phyloP scores from a whole-genome alignment of 1,140 invertebrate species.

The Oreohelix idahoensis region DNA sequence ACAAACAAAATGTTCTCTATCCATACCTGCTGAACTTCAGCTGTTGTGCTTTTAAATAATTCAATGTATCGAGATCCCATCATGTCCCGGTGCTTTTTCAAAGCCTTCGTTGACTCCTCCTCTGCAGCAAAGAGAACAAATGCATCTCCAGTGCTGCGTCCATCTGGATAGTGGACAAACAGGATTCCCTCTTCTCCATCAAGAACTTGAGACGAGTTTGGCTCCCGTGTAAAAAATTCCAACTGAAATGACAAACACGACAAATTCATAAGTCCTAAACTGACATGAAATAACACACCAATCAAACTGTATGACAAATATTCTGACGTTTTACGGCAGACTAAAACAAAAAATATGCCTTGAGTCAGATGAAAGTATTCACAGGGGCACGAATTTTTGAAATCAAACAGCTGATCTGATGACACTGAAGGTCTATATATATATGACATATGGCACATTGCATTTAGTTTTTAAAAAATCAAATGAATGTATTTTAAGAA shows the following conservation, averaged over 20 bases:
- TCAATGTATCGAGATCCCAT: slow-evolving; percentile 99
- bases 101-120: slow-evolving; percentile 88
- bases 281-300: too few relatives aligned
- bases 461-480: too few relatives aligned
- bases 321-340: too few relatives aligned
- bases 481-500: too few relatives aligned
- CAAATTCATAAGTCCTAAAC: neutral
- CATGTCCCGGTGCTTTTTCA: slow-evolving; percentile 94
- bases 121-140: slow-evolving; percentile 95
- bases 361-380: too few relatives aligned
- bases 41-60: slow-evolving; percentile 96
- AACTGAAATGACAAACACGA: slow-evolving; percentile 77
- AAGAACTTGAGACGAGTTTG: slow-evolving; percentile 88
- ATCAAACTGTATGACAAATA: too few relatives aligned
- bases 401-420: too few relatives aligned
- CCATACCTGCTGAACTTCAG: slow-evolving; percentile 97
- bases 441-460: too few relatives aligned
- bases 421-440: too few relatives aligned
- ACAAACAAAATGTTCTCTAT: neutral
- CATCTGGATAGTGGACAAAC: slow-evolving; percentile 96
- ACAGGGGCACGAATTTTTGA: too few relatives aligned
- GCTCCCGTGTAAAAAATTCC: slow-evolving; percentile 93
- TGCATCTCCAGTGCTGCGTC: slow-evolving; percentile 96
- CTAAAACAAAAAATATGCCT: too few relatives aligned
- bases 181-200: slow-evolving; percentile 94